These are phyloP conservation scores for Campylorhamphus procurvoides DNA, from an alignment of 2,113 vertebrate species.

Conservation along the genomic window DNA sequence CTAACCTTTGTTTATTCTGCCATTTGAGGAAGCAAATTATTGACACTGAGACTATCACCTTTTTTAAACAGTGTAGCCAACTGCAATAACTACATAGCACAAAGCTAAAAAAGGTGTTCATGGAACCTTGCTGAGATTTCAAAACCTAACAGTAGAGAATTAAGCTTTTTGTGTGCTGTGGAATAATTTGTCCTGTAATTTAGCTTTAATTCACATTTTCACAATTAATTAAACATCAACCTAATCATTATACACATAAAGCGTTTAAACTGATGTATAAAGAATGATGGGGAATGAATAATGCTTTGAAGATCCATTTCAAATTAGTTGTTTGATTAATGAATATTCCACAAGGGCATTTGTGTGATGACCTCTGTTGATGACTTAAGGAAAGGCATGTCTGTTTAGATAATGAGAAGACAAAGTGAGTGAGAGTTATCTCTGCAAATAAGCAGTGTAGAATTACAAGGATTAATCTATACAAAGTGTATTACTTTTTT, in stretches of 20 bases:
- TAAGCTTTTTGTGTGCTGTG: constrained; percentile 19
- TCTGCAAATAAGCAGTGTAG: constrained; percentile 33
- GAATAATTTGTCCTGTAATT: constrained; percentile 77
- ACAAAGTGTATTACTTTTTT: constrained; percentile 69
- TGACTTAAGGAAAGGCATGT: constrained; percentile 78
- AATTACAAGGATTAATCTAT: constrained; percentile 74
- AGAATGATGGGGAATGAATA: constrained; percentile 77
- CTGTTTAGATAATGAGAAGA: constrained; percentile 80
- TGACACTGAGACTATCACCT: neutral
- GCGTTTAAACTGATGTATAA: constrained; percentile 78
- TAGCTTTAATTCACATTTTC: constrained; percentile 81
- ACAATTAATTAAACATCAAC: constrained; percentile 84
- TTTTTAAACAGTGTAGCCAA: neutral
- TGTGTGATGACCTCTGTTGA: constrained; percentile 79
- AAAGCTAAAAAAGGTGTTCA: constrained; percentile 22
- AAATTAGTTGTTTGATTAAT: constrained; percentile 83
- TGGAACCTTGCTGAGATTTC: neutral
- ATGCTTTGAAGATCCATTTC: constrained; percentile 81
- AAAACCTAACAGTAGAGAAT: constrained; percentile 17
- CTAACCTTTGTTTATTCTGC: constrained; percentile 12
- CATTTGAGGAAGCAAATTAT: constrained; percentile 1
- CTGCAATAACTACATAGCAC: neutral
- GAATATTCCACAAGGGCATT: constrained; percentile 81
- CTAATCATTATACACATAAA: constrained; percentile 82
- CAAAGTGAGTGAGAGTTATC: constrained; percentile 75